Conservation (phyloP, 2,113 vertebrate species). For the Caracal caracal region DNA sequence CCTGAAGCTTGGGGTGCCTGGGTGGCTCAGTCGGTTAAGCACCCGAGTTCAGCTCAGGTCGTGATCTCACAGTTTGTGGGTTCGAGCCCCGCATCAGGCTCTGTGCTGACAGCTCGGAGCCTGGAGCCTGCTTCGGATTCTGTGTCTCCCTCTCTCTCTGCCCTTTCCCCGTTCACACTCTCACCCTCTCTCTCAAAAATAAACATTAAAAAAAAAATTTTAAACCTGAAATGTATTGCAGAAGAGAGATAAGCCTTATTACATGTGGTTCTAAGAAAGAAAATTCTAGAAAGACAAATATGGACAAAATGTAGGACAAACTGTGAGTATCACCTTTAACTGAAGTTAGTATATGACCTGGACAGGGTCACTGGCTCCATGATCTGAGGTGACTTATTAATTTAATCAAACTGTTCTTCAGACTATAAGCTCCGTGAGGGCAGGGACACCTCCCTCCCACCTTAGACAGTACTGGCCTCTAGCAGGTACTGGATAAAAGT, state of each 20-base stretch:
- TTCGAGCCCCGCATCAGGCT: too few species aligned
- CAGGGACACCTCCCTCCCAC: too few species aligned
- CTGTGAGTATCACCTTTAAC: background rate
- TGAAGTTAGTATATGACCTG: background rate
- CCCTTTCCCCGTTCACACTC: too few species aligned
- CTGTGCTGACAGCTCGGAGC: too few species aligned
- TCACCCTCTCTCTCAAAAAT: too few species aligned
- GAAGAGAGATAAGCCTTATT: background rate
- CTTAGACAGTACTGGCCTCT: too few species aligned
- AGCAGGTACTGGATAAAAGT: background rate
- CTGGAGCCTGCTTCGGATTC: too few species aligned
- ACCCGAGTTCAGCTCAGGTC: too few species aligned
- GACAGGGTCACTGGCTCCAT: background rate
- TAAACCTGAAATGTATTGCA: background rate
- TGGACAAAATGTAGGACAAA: background rate
- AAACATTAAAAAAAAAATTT: too few species aligned
- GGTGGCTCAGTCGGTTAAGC: too few species aligned
- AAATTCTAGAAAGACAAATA: conserved; percentile 33
- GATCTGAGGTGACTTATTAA: background rate
- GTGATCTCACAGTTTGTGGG: too few species aligned
- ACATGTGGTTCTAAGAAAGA: background rate
- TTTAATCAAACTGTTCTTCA: background rate
- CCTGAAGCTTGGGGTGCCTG: background rate
- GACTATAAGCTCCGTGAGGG: background rate
- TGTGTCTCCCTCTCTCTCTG: too few species aligned